Evolutionary conservation across 2,113 vertebrate genomes (phyloP).

Genomic region (Eurypyga helias): DNA sequence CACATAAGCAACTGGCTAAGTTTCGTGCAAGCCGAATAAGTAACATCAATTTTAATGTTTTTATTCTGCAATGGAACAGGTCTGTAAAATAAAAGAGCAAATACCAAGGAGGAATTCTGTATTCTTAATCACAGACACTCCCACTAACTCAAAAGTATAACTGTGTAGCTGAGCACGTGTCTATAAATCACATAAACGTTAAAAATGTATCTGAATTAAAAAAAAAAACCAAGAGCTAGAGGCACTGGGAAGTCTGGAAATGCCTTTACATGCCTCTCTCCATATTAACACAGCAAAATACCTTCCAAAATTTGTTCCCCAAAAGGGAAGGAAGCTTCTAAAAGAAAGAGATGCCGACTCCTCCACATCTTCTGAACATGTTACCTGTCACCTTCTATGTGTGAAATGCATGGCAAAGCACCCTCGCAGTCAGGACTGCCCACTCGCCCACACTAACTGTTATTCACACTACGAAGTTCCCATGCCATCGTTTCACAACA

Average conservation of each 20-base stretch:
- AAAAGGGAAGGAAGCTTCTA: background rate
- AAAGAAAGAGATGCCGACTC: background rate
- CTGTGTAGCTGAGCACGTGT: background rate
- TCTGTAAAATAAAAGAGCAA: background rate
- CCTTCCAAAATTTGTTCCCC: background rate
- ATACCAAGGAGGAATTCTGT: background rate
- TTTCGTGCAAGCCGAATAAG: background rate
- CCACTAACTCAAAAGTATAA: background rate
- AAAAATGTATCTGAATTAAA: background rate
- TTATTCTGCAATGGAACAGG: background rate
- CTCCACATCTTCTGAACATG: background rate
- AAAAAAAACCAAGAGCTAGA: background rate
- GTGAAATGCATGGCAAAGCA: background rate
- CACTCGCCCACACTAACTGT: rapidly evolving
- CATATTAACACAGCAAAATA: background rate
- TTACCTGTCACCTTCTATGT: background rate
- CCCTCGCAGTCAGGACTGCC: background rate
- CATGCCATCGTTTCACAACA: background rate
- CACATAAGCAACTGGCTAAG: rapidly evolving
- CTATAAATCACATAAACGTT: background rate
- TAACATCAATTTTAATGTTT: background rate
- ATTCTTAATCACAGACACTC: background rate
- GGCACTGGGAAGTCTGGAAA: background rate
- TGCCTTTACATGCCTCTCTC: background rate
- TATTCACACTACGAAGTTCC: background rate